These are phyloP conservation scores for Theristicus caerulescens DNA, from an alignment of 2,113 vertebrate species.

Conservation along the genomic window DNA sequence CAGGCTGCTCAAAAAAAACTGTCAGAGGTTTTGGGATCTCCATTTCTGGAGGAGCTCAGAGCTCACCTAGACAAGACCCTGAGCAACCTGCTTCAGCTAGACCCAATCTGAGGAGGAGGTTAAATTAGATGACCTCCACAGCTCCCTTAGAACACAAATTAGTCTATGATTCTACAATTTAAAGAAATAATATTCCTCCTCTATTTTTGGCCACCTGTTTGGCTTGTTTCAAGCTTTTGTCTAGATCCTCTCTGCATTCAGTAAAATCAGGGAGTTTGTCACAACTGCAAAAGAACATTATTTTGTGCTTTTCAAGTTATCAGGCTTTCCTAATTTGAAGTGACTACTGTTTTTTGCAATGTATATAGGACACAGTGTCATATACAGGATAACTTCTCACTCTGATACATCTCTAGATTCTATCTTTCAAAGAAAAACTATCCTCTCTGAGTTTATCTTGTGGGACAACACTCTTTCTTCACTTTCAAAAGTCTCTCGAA, in stretches of 20 bases:
- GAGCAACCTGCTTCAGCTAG: not conserved
- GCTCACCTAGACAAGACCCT: not conserved
- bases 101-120: fast-evolving
- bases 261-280: not conserved
- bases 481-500: not conserved
- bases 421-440: not conserved
- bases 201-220: not conserved
- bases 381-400: not conserved
- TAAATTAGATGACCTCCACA: not conserved
- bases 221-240: not conserved
- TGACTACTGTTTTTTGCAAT: not conserved
- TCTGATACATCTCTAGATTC: not conserved
- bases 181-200: not conserved
- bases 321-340: not conserved
- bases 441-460: not conserved
- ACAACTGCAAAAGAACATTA: not conserved
- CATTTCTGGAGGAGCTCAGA: not conserved
- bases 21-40: not conserved
- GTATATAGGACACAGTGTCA: not conserved
- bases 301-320: not conserved
- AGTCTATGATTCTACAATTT: not conserved
- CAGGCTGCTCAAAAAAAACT: not conserved
- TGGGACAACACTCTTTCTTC: not conserved
- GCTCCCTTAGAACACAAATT: not conserved
- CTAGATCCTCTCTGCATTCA: not conserved